Evolutionary conservation across 2,113 vertebrate species (phyloP), one percentile per base, ranked within the genome.

Genomic region (Phyllostomus hastatus): DNA sequence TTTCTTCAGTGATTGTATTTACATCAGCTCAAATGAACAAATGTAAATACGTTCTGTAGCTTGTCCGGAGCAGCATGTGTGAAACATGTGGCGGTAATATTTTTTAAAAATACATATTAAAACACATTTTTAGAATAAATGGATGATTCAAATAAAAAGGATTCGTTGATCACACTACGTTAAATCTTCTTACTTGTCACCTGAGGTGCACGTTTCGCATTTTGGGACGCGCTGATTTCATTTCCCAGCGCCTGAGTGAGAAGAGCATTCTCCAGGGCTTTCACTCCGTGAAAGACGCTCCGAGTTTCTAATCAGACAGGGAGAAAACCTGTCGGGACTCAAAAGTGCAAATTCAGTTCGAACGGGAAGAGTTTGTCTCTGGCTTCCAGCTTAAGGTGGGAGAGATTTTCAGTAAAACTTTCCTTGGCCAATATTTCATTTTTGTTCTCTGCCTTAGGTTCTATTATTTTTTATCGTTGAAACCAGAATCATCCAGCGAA

Each of bases 1-100:
- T 84, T 85, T 91, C 88, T 88, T 78, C 95, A 80, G 38, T 26
- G 54, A 17, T 85, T 94, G 81, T 75, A 46, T 81, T 89, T 73
- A 41, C 1, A 19, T 52, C 33, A 26, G 28, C 9, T 86, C 31
- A 43, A 67, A 82, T 72, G n/a, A 0, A 66, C 81, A 95, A 48
- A 80, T 2, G 5, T 38, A 75, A 87, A 80, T 61, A 26, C 5
- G 28, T 66, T 35, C n/a, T 80, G 82, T 66, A 57, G 43, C 35
- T 57, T 82, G 35, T 78, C 28, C 14, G 75, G 24, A 57, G 28
- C 20, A 64, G 24, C 24, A 57, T 54, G 76, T 69, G 10, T 50
- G 67, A 85, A 54, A 26, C n/a, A 19, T 4, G 46, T 38, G 28
- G 75, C 14, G 54, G 26, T 59, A 64, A 61, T 70, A 35, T 31